Evolutionary conservation across 2,113 vertebrate species (phyloP), one percentile per base, ranked within the genome.

Genomic region (Anarhynchus alexandrinus): DNA sequence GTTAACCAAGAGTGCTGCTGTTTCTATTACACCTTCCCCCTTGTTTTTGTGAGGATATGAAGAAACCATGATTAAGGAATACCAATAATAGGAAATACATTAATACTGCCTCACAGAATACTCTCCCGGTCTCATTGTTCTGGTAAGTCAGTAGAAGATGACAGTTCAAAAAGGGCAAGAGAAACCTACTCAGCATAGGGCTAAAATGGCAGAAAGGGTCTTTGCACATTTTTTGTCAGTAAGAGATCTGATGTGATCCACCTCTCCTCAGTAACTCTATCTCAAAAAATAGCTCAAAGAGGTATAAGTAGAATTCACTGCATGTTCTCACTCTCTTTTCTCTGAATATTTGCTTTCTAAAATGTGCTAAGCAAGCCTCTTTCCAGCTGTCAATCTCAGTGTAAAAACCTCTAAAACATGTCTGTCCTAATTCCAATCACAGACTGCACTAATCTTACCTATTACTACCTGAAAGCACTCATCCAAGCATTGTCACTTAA

Each of bases 201-300:
- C 55, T 74, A 3, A 80, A 76, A 43, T 22, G 36, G 76, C 16
- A 96, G 49, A 58, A 92, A 83, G 20, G 20, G 29, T 42, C 71
- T 95, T n/a, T 38, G 55, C 59, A 62, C 17, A 64, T 73, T 83
- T 93, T 92, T 58, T 2, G 0, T 45, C 86, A 88, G 34, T 17
- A 82, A 79, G 67, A 70, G 16, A 40, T 73, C 32, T 91, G 27
- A 93, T 74, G 38, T 29, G n/a, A 90, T 81, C 67, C n/a, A 95
- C 47, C 80, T 92, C 80, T 82, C 84, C 80, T 58, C 91, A 90
- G 91, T 62, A 90, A 94, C 61, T 61, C 34, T 36, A 38, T 40
- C 52, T 77, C 79, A 95, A 94, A 93, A 94, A 94, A 91, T 66
- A 94, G 55, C 83, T 88, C 93, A 80, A 62, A 88, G 93, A 91